Evolutionary conservation across 2,113 vertebrate species (phyloP).

Genomic region (Cardinalis cardinalis): DNA sequence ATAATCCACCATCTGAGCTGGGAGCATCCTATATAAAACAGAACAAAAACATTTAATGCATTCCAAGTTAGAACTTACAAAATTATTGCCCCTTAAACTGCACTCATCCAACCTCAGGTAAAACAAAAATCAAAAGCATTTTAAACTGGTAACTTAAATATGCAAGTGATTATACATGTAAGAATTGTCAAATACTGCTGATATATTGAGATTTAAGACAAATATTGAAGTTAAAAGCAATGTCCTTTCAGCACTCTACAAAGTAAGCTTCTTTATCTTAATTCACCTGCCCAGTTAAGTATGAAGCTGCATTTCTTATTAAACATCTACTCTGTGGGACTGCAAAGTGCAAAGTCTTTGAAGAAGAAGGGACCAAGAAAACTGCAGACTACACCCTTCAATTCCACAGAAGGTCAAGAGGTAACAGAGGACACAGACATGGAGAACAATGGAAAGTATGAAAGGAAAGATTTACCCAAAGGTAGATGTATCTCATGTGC

Average conservation of each 20-base stretch:
- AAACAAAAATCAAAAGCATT: background rate
- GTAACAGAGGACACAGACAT: background rate
- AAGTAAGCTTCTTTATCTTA: background rate
- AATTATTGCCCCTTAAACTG: background rate
- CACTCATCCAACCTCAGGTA: background rate
- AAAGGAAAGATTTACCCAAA: background rate
- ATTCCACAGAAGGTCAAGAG: background rate
- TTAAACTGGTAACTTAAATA: background rate
- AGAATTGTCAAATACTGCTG: background rate
- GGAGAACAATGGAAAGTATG: background rate
- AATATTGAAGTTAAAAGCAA: background rate
- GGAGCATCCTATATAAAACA: slow-evolving; percentile 73
- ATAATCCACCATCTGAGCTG: slow-evolving; percentile 84
- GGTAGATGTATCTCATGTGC: background rate
- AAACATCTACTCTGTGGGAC: background rate
- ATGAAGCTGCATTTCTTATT: background rate
- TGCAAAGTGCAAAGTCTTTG: background rate
- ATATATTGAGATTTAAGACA: background rate
- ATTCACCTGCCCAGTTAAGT: background rate
- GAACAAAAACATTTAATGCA: slow-evolving; percentile 3
- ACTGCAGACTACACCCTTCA: accelerated
- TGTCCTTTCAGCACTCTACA: background rate
- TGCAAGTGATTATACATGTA: background rate
- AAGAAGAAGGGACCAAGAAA: background rate
- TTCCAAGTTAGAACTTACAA: background rate